Evolutionary conservation across 2,113 vertebrate species (phyloP).

Genomic region (Oreochromis tanganicae): DNA sequence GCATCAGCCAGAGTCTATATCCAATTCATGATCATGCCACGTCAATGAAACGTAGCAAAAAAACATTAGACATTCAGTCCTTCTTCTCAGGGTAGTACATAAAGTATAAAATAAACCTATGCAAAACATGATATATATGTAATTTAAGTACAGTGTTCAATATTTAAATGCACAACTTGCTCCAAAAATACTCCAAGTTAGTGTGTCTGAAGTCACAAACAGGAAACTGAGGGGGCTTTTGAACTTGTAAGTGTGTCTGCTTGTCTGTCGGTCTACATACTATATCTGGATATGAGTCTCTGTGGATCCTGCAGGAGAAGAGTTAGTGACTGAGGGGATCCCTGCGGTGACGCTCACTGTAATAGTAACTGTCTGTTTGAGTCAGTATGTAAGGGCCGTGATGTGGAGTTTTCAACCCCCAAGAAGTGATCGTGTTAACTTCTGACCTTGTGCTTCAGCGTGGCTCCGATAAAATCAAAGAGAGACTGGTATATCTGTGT

Average conservation of each 20-base stretch:
- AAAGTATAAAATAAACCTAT: not conserved
- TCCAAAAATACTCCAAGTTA: not conserved
- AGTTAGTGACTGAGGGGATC: constrained; percentile 11
- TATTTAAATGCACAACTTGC: not conserved
- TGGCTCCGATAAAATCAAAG: not conserved
- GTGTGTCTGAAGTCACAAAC: not conserved
- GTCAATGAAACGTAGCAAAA: not conserved
- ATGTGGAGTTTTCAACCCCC: not conserved
- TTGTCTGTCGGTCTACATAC: not conserved
- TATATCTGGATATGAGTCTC: not conserved
- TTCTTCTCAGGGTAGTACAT: fast-evolving
- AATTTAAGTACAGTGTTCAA: not conserved
- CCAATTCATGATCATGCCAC: not conserved
- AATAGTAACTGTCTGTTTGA: constrained; percentile 13
- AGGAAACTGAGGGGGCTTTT: not conserved
- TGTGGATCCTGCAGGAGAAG: not conserved
- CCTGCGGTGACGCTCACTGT: constrained; percentile 1
- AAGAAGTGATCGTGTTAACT: not conserved
- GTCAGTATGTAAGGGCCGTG: not conserved
- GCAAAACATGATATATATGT: not conserved
- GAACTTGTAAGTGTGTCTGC: not conserved
- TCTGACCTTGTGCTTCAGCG: constrained; percentile 21
- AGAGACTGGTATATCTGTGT: not conserved
- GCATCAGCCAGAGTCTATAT: not conserved
- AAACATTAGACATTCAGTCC: fast-evolving